Percentiles rank a stretch among this genome's conserved stretches.
Conservation (phyloP, 1,140 invertebrate species). For the Cotesia vestalis region DNA sequence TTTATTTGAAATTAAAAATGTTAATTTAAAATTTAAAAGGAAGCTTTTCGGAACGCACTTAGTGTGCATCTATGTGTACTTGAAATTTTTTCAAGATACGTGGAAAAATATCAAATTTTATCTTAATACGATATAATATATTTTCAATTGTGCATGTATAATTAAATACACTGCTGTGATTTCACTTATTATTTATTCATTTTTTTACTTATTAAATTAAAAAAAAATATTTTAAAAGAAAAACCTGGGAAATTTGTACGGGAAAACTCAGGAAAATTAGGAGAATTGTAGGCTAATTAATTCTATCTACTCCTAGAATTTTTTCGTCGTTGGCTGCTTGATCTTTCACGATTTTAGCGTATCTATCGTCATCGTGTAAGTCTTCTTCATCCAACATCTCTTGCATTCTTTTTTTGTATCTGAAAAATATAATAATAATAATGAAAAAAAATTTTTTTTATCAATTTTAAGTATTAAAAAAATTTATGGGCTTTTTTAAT, state of each 20-base stretch:
- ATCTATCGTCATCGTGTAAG: slow-evolving; percentile 61
- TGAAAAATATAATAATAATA: slow-evolving; percentile 55
- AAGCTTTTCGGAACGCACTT: no score
- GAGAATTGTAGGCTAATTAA: slow-evolving; percentile 44
- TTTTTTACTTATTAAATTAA: no score
- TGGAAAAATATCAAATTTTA: no score
- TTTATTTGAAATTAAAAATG: no score
- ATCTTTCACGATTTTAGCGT: slow-evolving; percentile 62
- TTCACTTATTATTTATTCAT: no score
- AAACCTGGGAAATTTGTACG: not conserved
- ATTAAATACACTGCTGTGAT: no score
- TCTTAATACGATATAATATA: no score
- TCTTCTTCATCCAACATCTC: slow-evolving; percentile 71
- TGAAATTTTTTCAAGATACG: no score
- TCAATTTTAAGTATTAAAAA: not conserved
- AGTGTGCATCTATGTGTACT: no score
- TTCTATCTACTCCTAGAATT: slow-evolving; percentile 57
- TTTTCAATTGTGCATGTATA: no score
- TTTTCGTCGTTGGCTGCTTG: slow-evolving; percentile 61
- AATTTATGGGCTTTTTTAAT: not conserved
- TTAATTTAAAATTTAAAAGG: no score
- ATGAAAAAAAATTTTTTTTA: slow-evolving; percentile 47
- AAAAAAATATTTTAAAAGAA: no score
- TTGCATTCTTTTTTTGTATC: slow-evolving; percentile 71
- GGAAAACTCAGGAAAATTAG: not conserved